phyloP scores from a whole-genome alignment of 2,888 invertebrate genomes.

The Saturnia japonica region DNA sequence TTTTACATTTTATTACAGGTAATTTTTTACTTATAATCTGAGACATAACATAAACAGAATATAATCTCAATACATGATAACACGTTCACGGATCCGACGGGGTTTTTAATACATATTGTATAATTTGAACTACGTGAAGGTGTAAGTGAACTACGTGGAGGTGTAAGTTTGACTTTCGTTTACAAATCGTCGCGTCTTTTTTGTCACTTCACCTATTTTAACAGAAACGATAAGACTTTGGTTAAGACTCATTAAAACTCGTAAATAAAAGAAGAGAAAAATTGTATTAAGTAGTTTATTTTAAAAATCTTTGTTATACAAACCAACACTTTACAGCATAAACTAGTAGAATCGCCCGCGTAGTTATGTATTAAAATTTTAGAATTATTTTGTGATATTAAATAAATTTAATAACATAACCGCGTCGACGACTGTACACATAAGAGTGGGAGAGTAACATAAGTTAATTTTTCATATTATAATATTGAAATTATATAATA shows the following conservation, averaged over 20 bases:
- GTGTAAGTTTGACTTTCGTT: no score
- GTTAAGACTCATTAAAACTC: not conserved
- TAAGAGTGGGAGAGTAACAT: conserved; percentile 38
- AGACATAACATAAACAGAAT: no score
- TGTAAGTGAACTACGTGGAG: no score
- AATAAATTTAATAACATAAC: conserved; percentile 22
- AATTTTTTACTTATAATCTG: no score
- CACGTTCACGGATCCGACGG: no score
- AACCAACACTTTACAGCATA: conserved; percentile 78
- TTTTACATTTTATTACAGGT: no score
- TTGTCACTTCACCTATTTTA: not conserved
- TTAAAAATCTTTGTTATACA: conserved; percentile 81
- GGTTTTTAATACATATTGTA: no score
- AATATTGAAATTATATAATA: conserved; percentile 2
- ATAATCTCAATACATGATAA: no score
- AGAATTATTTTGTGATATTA: conserved; percentile 10
- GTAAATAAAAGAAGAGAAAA: conserved; percentile 53
- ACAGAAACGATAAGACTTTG: not conserved
- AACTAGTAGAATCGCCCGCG: conserved; percentile 53
- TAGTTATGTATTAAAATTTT: not conserved
- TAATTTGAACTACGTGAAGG: no score
- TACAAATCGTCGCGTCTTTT: no score
- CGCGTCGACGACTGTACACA: conserved; percentile 24
- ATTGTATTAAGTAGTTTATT: conserved; percentile 79
- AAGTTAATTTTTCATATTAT: conserved; percentile 31